A percentile compares a stretch with the other conserved stretches of the same genome.
phyloP scores from a whole-genome alignment of 2,888 invertebrate genomes.

The Rhimphoctona megacephalus region DNA sequence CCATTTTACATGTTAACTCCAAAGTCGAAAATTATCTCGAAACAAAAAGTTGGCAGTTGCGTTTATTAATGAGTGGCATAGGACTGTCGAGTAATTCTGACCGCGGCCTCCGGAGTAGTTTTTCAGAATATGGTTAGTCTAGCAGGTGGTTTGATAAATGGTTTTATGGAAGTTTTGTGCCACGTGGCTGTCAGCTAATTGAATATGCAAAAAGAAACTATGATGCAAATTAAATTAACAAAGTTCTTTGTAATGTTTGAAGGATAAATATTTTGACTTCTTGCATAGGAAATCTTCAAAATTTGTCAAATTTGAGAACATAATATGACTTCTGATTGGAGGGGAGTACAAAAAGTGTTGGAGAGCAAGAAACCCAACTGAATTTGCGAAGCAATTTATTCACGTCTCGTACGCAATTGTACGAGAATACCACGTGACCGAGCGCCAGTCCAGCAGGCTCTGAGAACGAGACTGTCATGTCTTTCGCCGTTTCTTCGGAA shows the following conservation, averaged over 20 bases:
- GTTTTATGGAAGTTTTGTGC: background rate
- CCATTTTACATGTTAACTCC: slow-evolving; percentile 23
- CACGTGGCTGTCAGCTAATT: background rate
- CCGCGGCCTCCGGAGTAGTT: background rate
- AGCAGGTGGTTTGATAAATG: background rate
- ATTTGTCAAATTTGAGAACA: background rate
- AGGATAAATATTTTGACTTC: background rate
- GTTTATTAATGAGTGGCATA: background rate
- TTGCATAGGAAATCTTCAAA: background rate
- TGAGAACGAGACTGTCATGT: slow-evolving; percentile 60
- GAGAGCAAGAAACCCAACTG: slow-evolving; percentile 25
- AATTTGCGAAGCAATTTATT: slow-evolving; percentile 55
- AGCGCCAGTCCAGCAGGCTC: slow-evolving; percentile 34
- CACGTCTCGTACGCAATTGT: slow-evolving; percentile 59
- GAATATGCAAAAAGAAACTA: background rate
- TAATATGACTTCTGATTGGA: background rate
- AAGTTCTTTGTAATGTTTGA: background rate
- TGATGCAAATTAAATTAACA: background rate
- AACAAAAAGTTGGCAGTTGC: slow-evolving; percentile 5
- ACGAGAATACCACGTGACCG: slow-evolving; percentile 52
- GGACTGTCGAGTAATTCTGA: background rate
- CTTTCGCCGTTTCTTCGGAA: slow-evolving; percentile 58
- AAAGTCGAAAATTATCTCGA: slow-evolving; percentile 15
- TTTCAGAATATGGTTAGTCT: background rate
- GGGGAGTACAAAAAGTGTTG: slow-evolving; percentile 8